phyloP scores from a whole-genome alignment of 2,113 vertebrate genomes.

The Percina caprodes region DNA sequence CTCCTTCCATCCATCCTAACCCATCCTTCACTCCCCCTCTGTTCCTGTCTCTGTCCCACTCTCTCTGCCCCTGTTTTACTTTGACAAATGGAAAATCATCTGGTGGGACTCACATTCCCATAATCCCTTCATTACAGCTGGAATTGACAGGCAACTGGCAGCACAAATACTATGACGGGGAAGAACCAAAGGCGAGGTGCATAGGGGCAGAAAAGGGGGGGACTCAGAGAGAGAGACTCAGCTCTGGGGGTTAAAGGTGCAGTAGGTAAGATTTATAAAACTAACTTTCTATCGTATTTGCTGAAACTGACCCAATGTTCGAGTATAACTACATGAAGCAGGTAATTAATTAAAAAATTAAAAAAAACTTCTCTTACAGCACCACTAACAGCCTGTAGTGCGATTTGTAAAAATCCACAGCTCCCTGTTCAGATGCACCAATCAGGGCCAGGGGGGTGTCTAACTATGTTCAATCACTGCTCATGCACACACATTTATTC shows the following conservation, averaged over 20 bases:
- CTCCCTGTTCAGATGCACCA: no score
- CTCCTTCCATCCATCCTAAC: conserved; percentile 64
- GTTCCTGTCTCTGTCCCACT: background rate
- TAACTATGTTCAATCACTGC: no score
- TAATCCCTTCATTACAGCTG: conserved; percentile 39
- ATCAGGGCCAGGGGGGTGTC: no score
- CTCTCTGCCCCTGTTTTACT: conserved; percentile 19
- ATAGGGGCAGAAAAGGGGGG: conserved; percentile 10
- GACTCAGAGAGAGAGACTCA: conserved; percentile 6
- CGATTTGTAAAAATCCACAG: no score
- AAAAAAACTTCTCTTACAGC: no score
- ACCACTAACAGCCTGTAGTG: no score
- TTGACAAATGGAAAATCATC: conserved; percentile 13
- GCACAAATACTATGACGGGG: background rate
- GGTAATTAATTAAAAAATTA: no score
- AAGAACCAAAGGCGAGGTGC: background rate
- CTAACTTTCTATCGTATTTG: no score
- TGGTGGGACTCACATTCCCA: conserved; percentile 24
- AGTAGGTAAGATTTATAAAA: no score
- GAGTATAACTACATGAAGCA: no score
- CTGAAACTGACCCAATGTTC: no score
- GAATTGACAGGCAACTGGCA: conserved; percentile 28
- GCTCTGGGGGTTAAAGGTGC: conserved; percentile 63
- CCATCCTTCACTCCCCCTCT: conserved; percentile 7
- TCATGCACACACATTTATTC: no score